phyloP scores from a whole-genome alignment of 2,113 vertebrate species.

The Pachypanchax playfairii region DNA sequence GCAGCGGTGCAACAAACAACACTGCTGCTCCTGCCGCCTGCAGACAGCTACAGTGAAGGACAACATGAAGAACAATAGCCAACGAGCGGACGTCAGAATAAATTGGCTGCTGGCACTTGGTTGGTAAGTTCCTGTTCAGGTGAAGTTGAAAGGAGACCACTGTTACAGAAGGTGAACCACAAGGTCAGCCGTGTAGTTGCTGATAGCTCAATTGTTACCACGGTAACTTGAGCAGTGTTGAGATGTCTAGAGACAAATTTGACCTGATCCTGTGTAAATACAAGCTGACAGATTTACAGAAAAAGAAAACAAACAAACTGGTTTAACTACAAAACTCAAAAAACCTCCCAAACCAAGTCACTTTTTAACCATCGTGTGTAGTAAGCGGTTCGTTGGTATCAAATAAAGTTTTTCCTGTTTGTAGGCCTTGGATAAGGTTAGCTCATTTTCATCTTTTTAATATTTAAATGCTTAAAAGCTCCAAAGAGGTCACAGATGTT shows the following conservation, averaged over 20 bases:
- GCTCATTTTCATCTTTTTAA: not conserved
- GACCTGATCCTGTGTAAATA: not conserved
- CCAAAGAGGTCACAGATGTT: not conserved
- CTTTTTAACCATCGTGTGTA: no score
- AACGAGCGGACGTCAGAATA: not conserved
- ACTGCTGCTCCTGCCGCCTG: not conserved
- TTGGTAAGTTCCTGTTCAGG: not conserved
- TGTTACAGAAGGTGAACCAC: not conserved
- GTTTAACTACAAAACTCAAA: no score
- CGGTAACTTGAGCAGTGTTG: not conserved
- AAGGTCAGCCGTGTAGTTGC: not conserved
- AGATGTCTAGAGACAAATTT: not conserved
- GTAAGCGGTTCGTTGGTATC: no score
- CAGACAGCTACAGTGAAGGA: not conserved
- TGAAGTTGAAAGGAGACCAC: not conserved
- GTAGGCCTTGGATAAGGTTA: not conserved
- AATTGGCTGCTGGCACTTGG: slow-evolving; percentile 1
- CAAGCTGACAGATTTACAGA: not conserved
- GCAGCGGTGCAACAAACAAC: not conserved
- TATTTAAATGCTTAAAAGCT: not conserved
- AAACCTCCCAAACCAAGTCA: no score
- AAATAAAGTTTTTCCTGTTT: no score
- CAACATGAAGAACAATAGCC: not conserved
- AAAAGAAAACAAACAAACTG: no score
- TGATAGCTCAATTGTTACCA: not conserved